A percentile compares a stretch with the other conserved stretches of the same genome.
These are phyloP conservation scores for Malthinus seriepunctatus DNA, from an alignment of 2,888 invertebrate species.

Conservation along the genomic window DNA sequence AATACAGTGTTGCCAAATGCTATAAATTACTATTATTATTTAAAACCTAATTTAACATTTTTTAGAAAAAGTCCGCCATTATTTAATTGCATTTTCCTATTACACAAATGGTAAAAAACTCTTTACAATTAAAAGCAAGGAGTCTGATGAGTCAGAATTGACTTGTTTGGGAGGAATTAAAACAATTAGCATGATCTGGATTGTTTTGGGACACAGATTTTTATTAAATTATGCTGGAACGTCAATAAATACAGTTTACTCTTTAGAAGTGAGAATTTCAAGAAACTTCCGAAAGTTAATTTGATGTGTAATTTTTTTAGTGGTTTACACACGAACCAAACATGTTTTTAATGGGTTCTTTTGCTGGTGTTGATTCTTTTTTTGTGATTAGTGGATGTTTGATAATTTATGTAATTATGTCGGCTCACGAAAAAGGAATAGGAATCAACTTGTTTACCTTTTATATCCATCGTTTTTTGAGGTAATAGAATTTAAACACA, in stretches of 20 bases:
- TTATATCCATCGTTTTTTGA: slow-evolving; percentile 39
- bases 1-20: too few species aligned
- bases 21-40: too few species aligned
- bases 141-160: slow-evolving; percentile 37
- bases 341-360: slow-evolving; percentile 41
- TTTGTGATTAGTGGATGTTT: slow-evolving; percentile 66
- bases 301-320: slow-evolving; percentile 1
- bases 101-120: slow-evolving; percentile 52
- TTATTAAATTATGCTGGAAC: slow-evolving; percentile 17
- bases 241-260: slow-evolving; percentile 20
- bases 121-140: slow-evolving; percentile 45
- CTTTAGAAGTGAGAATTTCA: slow-evolving; percentile 23
- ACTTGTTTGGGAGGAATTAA: slow-evolving; percentile 53
- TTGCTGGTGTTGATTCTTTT: slow-evolving; percentile 67
- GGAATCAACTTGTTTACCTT: slow-evolving; percentile 45
- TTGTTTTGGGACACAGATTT: slow-evolving; percentile 53
- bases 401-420: slow-evolving; percentile 55
- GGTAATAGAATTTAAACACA: too few species aligned
- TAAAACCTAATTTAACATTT: too few species aligned
- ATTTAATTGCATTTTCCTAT: slow-evolving; percentile 45
- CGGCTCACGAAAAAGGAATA: slow-evolving; percentile 41
- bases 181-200: slow-evolving; percentile 55
- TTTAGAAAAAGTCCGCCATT: slow-evolving; percentile 14
- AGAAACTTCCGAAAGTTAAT: neutral
- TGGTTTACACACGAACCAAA: slow-evolving; percentile 10